These are phyloP conservation scores for Nemoura dubitans DNA, from an alignment of 2,888 invertebrate species.

Conservation along the genomic window DNA sequence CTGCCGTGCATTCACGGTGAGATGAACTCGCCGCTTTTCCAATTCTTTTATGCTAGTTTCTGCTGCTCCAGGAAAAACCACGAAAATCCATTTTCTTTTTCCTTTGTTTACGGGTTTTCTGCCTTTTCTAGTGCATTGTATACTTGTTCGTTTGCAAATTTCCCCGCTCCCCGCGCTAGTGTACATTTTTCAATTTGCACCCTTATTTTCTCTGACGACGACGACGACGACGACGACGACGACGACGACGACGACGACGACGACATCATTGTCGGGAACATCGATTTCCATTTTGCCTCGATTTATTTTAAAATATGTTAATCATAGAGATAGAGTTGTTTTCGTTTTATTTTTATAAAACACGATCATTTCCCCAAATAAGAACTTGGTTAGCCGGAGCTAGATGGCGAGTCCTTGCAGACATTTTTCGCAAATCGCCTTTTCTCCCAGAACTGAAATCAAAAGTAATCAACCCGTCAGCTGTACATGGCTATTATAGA, in stretches of 20 bases:
- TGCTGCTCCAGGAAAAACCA: neutral
- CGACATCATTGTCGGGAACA: neutral
- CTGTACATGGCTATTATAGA: neutral
- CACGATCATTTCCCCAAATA: neutral
- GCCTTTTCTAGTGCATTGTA: neutral
- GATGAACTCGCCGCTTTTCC: neutral
- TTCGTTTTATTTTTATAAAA: neutral
- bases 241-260: neutral
- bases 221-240: neutral
- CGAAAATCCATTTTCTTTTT: constrained; percentile 9
- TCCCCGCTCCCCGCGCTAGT: neutral
- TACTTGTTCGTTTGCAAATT: neutral
- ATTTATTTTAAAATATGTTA: constrained; percentile 31
- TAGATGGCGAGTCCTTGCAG: neutral
- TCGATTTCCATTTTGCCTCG: constrained; percentile 15
- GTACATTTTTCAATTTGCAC: constrained; percentile 21
- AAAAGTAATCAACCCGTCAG: constrained; percentile 2
- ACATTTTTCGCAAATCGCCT: too few relatives aligned
- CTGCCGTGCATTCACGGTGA: neutral
- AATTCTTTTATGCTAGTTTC: constrained; percentile 15
- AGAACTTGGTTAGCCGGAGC: neutral
- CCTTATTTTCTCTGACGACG: neutral
- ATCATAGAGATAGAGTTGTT: neutral
- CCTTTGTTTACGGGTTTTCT: neutral
- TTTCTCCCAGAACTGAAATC: neutral